Percentiles rank a stretch among this genome's conserved stretches.
These are phyloP conservation scores for Mormyrus lacerda DNA, from an alignment of 2,113 vertebrate genomes.

Conservation along the genomic window DNA sequence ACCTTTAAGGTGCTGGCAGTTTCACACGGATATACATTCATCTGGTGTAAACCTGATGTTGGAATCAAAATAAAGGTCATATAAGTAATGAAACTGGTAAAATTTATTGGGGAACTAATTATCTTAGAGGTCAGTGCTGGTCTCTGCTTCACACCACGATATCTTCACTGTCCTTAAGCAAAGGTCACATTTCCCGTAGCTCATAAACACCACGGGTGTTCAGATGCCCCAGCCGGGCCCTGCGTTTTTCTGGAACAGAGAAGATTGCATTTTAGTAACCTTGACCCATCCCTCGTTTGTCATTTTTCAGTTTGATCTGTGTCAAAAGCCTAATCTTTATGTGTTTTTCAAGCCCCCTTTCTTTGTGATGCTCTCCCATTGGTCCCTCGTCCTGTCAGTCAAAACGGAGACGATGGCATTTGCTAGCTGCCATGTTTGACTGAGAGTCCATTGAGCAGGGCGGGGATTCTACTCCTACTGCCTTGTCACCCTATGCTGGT, in stretches of 20 bases:
- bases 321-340: background rate
- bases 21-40: background rate
- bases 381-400: background rate
- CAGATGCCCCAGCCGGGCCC: background rate
- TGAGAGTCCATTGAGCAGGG: background rate
- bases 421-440: background rate
- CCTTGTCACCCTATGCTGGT: background rate
- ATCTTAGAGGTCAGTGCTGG: background rate
- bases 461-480: background rate
- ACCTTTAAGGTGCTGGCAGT: background rate
- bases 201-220: background rate
- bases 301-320: background rate
- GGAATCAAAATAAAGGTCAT: background rate
- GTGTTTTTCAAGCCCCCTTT: background rate
- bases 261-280: background rate
- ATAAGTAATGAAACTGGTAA: background rate
- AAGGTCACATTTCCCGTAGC: background rate
- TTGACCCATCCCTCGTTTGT: background rate
- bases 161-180: background rate
- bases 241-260: background rate
- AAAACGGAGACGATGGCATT: background rate
- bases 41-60: background rate
- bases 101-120: background rate
- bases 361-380: background rate
- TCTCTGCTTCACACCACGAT: background rate